Conservation (phyloP, 2,113 vertebrate genomes). For the Otus sunia region DNA sequence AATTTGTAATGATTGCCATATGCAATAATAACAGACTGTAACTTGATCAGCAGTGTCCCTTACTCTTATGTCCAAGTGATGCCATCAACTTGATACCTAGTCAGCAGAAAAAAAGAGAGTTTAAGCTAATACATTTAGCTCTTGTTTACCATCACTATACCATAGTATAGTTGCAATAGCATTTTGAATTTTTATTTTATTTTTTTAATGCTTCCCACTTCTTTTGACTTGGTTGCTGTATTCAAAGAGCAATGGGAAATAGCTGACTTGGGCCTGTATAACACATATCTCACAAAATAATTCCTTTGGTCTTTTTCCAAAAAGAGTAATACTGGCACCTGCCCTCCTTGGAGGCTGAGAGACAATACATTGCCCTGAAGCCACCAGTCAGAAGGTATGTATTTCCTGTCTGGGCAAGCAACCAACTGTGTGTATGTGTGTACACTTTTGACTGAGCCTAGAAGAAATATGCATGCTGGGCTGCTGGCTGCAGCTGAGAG, state of each 20-base stretch:
- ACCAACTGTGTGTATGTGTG: neutral
- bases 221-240: neutral
- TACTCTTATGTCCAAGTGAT: neutral
- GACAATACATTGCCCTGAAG: neutral
- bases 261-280: neutral
- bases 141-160: neutral
- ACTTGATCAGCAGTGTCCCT: neutral
- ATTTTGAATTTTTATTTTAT: neutral
- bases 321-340: neutral
- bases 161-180: neutral
- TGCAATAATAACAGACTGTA: neutral
- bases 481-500: neutral
- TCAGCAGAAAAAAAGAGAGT: neutral
- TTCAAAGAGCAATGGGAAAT: neutral
- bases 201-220: neutral
- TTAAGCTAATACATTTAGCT: neutral
- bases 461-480: neutral
- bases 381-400: neutral
- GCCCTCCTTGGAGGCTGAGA: neutral
- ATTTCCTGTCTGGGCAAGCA: neutral
- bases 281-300: neutral
- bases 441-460: neutral
- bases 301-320: neutral
- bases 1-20: neutral
- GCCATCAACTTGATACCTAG: rapidly evolving